Percentiles rank a stretch among this genome's conserved stretches.
Conservation (phyloP, 2,888 invertebrate genomes). For the Myathropa florea region DNA sequence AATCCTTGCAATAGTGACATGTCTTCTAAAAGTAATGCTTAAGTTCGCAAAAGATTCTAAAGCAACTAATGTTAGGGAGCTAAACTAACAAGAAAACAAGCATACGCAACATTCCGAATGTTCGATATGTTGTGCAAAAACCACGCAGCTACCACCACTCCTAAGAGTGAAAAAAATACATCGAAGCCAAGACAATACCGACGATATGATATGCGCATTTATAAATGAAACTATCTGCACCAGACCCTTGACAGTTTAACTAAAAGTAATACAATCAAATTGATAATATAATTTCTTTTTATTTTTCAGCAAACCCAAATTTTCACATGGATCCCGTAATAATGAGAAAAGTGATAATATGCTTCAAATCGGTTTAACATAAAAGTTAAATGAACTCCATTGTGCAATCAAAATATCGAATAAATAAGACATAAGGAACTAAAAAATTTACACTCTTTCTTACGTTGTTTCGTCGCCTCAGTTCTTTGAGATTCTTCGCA, state of each 20-base stretch:
- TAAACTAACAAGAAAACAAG: too few species aligned
- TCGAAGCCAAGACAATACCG: too few species aligned
- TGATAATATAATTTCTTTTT: not conserved
- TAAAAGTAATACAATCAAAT: not conserved
- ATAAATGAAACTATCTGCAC: conserved; percentile 19
- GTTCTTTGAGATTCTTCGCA: conserved; percentile 41
- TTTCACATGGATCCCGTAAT: conserved; percentile 38
- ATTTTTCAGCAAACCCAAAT: conserved; percentile 11
- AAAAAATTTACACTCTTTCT: conserved; percentile 28
- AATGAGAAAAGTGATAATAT: conserved; percentile 34
- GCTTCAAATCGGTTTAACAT: conserved; percentile 55
- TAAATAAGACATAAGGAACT: conserved; percentile 36
- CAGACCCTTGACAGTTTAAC: not conserved
- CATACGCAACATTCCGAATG: too few species aligned
- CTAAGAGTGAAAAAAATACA: too few species aligned
- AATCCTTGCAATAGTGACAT: too few species aligned
- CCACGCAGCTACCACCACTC: not conserved
- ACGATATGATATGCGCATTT: not conserved
- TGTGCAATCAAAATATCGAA: conserved; percentile 68
- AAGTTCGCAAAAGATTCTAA: too few species aligned
- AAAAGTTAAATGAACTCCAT: conserved; percentile 70
- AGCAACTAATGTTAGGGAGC: too few species aligned
- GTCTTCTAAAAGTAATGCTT: too few species aligned
- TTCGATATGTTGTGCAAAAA: too few species aligned
- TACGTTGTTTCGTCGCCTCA: conserved; percentile 13